phyloP scores from a whole-genome alignment of 2,888 invertebrate species.

The Metellina segmentata region DNA sequence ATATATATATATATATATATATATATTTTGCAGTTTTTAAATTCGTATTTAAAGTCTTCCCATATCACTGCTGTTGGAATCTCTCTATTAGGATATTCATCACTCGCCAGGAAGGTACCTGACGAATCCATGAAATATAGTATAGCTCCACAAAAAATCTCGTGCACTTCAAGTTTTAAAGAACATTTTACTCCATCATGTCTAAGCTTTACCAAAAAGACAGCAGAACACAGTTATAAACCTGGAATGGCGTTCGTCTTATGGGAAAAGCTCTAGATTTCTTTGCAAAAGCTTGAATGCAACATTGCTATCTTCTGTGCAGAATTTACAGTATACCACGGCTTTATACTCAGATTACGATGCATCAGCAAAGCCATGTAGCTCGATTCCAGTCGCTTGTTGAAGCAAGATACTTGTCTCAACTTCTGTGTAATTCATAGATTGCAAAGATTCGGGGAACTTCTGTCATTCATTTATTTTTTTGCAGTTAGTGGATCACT shows the following conservation, averaged over 20 bases:
- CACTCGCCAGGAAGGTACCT: too few species aligned
- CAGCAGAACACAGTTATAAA: not conserved
- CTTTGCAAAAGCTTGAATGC: not conserved
- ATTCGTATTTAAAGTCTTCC: too few species aligned
- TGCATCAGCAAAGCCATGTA: not conserved
- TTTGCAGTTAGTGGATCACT: not conserved
- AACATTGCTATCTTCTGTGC: not conserved
- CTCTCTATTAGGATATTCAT: too few species aligned
- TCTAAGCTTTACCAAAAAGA: not conserved
- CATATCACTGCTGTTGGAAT: too few species aligned
- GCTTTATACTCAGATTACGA: not conserved
- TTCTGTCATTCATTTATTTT: not conserved
- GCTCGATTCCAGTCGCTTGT: not conserved
- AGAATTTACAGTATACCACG: not conserved
- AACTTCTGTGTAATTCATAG: not conserved
- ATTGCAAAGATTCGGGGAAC: not conserved
- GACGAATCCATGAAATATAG: too few species aligned
- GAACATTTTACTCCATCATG: not conserved
- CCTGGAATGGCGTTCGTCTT: not conserved
- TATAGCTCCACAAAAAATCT: too few species aligned
- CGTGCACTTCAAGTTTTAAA: too few species aligned
- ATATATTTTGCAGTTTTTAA: too few species aligned
- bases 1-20: too few species aligned
- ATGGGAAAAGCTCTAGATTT: not conserved
- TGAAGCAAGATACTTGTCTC: not conserved